A percentile compares a stretch with the other conserved stretches of the same genome.
These are phyloP conservation scores for Plectropomus leopardus DNA, from an alignment of 2,113 vertebrate genomes.

Conservation along the genomic window DNA sequence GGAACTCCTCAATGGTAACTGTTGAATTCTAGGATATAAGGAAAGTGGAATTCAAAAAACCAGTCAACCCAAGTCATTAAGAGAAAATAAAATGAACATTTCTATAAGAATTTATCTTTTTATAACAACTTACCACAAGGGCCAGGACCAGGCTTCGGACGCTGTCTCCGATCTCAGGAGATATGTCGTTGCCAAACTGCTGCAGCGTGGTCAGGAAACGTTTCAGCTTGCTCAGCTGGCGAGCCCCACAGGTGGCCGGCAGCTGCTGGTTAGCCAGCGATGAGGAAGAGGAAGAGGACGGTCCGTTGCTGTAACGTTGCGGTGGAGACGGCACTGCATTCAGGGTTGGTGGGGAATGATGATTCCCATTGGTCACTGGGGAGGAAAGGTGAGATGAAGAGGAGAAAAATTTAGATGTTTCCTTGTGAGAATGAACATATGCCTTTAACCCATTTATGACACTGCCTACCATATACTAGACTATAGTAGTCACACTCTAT, in stretches of 20 bases:
- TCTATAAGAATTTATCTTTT: not conserved
- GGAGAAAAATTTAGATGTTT: not conserved
- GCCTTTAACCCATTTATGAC: too few relatives aligned
- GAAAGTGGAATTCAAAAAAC: not conserved
- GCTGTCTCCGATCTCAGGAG: constrained; percentile 97
- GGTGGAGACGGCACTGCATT: constrained; percentile 97
- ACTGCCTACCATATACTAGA: not conserved
- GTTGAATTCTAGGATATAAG: constrained; percentile 91
- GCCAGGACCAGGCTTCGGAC: constrained; percentile 96
- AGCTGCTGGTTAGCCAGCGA: constrained; percentile 97
- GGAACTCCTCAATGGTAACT: constrained; percentile 98
- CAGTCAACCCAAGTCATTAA: not conserved
- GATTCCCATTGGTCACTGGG: constrained; percentile 95
- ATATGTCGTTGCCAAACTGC: constrained; percentile 99
- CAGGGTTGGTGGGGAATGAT: constrained; percentile 95
- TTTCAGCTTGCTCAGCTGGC: constrained; percentile 99
- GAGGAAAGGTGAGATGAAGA: constrained; percentile 14
- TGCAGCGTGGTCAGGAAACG: constrained; percentile 98
- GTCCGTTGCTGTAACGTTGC: constrained; percentile 96
- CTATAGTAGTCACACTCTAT: too few relatives aligned
- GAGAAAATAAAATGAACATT: not conserved
- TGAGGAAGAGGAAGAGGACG: constrained; percentile 96
- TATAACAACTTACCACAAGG: constrained; percentile 88
- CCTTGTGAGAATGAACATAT: not conserved
- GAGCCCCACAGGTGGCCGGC: constrained; percentile 96